phyloP scores from a whole-genome alignment of 2,797 vertebrate species.

The Australoheros facetus region DNA sequence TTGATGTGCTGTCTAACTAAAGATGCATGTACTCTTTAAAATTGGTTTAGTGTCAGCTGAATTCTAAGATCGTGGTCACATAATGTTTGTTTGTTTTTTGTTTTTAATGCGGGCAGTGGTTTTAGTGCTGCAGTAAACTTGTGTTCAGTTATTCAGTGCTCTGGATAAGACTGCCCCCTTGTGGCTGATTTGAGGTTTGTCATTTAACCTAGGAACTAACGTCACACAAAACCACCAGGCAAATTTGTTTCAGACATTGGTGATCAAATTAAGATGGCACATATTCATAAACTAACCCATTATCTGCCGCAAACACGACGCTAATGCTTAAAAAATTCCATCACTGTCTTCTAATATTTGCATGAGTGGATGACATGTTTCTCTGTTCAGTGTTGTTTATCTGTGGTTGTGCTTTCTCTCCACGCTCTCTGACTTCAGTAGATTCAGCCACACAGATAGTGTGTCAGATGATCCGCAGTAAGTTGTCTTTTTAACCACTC shows the following conservation, averaged over 20 bases:
- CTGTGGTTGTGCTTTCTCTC: constrained; percentile 65
- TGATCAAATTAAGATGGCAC: neutral
- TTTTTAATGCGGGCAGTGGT: constrained; percentile 8
- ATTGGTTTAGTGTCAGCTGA: constrained; percentile 25
- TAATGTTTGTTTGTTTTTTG: neutral
- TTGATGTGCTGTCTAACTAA: constrained; percentile 52
- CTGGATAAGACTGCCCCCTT: constrained; percentile 67
- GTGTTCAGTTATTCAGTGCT: constrained; percentile 23
- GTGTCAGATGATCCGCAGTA: constrained; percentile 95
- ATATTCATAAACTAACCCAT: neutral
- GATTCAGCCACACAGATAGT: constrained; percentile 91
- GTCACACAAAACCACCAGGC: neutral
- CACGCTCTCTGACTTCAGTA: constrained; percentile 87
- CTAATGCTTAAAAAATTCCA: neutral
- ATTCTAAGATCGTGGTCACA: constrained; percentile 17
- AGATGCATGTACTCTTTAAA: constrained; percentile 45
- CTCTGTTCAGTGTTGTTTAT: constrained; percentile 45
- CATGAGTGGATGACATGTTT: constrained; percentile 8
- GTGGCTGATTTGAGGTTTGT: constrained; percentile 39
- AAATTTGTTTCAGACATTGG: neutral
- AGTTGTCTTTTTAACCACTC: constrained; percentile 76
- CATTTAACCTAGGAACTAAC: constrained; percentile 11
- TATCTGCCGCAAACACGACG: neutral
- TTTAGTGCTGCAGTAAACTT: constrained; percentile 28
- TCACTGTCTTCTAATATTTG: constrained; percentile 19